Conservation (phyloP, 1,140 invertebrate genomes). For the Drosophila equinoxialis region DNA sequence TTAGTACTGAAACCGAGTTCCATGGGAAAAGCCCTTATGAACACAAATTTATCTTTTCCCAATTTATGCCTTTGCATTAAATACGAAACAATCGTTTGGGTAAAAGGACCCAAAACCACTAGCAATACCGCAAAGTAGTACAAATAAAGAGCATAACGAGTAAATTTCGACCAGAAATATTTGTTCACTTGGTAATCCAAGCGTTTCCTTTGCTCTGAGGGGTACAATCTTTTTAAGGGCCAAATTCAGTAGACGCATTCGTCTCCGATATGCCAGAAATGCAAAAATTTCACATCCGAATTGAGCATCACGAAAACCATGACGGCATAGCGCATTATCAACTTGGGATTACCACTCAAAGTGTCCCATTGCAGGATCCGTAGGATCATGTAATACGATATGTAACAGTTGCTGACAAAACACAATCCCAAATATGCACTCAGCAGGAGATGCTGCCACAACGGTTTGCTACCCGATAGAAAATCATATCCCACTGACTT, state of each 20-base stretch:
- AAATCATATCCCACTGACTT: constrained; percentile 54
- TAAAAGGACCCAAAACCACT: constrained; percentile 24
- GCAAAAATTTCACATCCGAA: constrained; percentile 39
- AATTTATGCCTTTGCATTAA: background rate
- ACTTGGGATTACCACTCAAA: constrained; percentile 30
- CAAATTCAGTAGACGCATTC: constrained; percentile 13
- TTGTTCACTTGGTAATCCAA: constrained; percentile 36
- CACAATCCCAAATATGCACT: constrained; percentile 28
- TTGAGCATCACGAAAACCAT: constrained; percentile 47
- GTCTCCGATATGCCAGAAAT: constrained; percentile 38
- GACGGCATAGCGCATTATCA: constrained; percentile 44
- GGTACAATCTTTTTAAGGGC: constrained; percentile 35
- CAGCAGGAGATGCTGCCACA: constrained; percentile 29
- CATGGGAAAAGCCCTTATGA: constrained; percentile 43
- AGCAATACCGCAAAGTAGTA: constrained; percentile 34
- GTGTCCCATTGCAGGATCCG: constrained; percentile 39
- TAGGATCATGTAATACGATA: constrained; percentile 30
- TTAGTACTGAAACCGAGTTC: background rate
- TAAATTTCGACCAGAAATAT: constrained; percentile 38
- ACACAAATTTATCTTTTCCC: constrained; percentile 23
- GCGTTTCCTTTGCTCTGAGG: background rate
- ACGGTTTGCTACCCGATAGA: constrained; percentile 28
- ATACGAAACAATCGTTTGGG: constrained; percentile 27
- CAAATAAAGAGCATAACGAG: constrained; percentile 29
- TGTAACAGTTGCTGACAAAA: constrained; percentile 35